Evolutionary conservation across 2,888 invertebrate genomes (phyloP).

Genomic region (Eugnorisma glareosa): DNA sequence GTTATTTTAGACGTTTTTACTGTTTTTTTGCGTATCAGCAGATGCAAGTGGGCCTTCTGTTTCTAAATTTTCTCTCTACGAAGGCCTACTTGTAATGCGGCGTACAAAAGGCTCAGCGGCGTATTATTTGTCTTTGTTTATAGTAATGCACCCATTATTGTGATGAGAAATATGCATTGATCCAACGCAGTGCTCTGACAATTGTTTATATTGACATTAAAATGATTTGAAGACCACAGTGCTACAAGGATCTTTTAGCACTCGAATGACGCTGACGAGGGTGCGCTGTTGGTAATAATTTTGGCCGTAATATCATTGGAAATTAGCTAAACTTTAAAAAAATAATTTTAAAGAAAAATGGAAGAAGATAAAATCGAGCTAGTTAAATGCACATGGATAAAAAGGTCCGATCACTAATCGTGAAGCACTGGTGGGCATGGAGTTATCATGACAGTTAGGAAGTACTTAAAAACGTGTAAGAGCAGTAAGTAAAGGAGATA

Average conservation of each 20-base stretch:
- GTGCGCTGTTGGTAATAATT: background rate
- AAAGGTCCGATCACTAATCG: background rate
- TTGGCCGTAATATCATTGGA: background rate
- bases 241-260: background rate
- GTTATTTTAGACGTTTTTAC: no score
- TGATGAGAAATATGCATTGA: conserved; percentile 71
- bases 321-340: background rate
- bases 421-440: no score
- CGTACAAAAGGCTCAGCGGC: conserved; percentile 63
- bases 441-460: no score
- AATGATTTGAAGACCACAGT: conserved; percentile 22
- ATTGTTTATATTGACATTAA: conserved; percentile 39
- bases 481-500: background rate
- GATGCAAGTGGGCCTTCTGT: conserved; percentile 29
- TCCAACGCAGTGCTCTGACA: conserved; percentile 29
- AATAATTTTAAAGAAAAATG: background rate
- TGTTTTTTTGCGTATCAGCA: no score
- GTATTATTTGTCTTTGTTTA: conserved; percentile 70
- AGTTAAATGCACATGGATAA: background rate
- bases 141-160: conserved; percentile 74
- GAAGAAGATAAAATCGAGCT: background rate
- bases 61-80: background rate
- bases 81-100: conserved; percentile 46
- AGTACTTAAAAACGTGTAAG: background rate
- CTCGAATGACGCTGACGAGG: background rate